Conservation (phyloP, 2,888 invertebrate genomes). For the Octodonta nipae region DNA sequence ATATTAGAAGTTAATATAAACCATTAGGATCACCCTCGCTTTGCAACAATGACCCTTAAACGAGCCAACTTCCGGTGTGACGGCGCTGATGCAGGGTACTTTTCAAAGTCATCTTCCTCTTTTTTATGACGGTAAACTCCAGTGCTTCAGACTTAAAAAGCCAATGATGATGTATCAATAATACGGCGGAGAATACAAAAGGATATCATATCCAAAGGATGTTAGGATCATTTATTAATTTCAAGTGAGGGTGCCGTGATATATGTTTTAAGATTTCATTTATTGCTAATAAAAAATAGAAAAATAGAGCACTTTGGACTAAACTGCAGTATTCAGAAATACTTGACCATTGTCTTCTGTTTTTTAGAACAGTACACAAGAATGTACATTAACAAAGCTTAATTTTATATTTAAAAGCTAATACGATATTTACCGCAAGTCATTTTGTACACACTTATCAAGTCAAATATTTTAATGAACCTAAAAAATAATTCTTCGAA, state of each 20-base stretch:
- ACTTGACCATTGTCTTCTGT: no score
- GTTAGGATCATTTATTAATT: constrained; percentile 13
- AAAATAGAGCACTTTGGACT: neutral
- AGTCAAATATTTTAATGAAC: no score
- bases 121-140: constrained; percentile 13
- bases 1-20: constrained; percentile 27
- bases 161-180: constrained; percentile 28
- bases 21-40: constrained; percentile 22
- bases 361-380: no score
- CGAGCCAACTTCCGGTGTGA: constrained; percentile 25
- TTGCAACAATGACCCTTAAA: constrained; percentile 23
- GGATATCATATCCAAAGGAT: constrained; percentile 19
- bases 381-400: no score
- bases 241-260: constrained; percentile 5
- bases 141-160: constrained; percentile 23
- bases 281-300: neutral
- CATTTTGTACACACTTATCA: no score
- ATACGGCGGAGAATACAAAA: constrained; percentile 10
- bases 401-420: no score
- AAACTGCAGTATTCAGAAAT: no score
- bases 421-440: no score
- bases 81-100: constrained; percentile 20
- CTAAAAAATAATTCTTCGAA: no score
- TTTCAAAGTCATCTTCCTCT: constrained; percentile 10
- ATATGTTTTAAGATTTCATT: neutral